A percentile compares a stretch with the other conserved stretches of the same genome.
Conservation (phyloP, 2,888 invertebrate genomes). For the Allacma fusca region DNA sequence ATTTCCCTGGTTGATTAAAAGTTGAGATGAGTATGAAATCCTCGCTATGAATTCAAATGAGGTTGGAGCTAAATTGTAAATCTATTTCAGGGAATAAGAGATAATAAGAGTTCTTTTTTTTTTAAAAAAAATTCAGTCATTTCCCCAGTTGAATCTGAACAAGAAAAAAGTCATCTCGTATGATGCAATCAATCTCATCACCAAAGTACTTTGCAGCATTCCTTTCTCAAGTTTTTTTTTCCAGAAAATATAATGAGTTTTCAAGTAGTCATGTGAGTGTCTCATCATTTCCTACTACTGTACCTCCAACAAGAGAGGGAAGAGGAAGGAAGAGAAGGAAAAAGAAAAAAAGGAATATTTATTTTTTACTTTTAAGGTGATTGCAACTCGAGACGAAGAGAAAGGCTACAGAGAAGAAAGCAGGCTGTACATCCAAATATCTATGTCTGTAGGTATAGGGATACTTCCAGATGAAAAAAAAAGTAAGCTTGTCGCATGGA, state of each 20-base stretch:
- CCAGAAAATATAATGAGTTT: conserved; percentile 45
- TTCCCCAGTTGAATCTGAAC: neutral
- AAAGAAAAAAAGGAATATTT: neutral
- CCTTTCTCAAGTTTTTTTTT: conserved; percentile 31
- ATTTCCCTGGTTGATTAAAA: conserved; percentile 46
- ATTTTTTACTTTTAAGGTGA: conserved; percentile 16
- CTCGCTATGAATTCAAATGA: conserved; percentile 45
- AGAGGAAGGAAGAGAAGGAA: neutral
- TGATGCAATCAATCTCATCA: conserved; percentile 48
- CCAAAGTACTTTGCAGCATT: conserved; percentile 34
- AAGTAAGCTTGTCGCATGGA: neutral
- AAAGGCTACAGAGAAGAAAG: neutral
- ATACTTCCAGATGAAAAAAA: no score
- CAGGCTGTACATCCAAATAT: neutral
- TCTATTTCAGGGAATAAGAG: conserved; percentile 45
- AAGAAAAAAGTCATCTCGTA: conserved; percentile 42
- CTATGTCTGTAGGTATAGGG: neutral
- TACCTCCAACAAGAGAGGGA: neutral
- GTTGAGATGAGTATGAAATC: conserved; percentile 44
- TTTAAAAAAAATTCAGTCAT: conserved; percentile 16
- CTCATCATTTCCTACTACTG: conserved; percentile 7
- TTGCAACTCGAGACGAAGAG: conserved; percentile 2
- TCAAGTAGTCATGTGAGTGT: conserved; percentile 28
- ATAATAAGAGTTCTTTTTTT: conserved; percentile 43
- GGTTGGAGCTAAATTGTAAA: conserved; percentile 44